Evolutionary conservation across 2,888 invertebrate species (phyloP).

Genomic region (Plebejus anna): DNA sequence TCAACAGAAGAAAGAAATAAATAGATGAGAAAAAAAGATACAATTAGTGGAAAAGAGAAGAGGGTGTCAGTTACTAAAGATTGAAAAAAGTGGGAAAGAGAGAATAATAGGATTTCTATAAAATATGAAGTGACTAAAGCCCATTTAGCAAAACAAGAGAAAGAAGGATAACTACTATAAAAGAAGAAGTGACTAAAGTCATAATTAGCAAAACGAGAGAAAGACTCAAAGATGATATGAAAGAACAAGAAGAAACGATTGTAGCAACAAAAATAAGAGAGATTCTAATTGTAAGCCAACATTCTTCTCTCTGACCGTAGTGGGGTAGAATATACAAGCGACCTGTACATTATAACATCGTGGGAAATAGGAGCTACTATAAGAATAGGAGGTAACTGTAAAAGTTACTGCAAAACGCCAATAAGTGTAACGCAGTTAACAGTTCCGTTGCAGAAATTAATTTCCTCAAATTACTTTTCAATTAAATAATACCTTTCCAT

Average conservation of each 20-base stretch:
- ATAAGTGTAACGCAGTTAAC: background rate
- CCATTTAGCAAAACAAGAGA: too few species aligned
- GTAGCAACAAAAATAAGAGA: background rate
- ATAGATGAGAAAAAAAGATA: too few species aligned
- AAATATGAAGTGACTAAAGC: too few species aligned
- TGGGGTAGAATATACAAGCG: background rate
- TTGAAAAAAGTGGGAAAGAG: too few species aligned
- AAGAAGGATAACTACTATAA: too few species aligned
- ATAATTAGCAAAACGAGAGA: too few species aligned
- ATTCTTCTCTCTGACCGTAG: background rate
- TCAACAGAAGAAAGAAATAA: background rate
- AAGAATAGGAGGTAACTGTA: background rate
- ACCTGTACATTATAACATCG: background rate
- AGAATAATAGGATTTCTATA: too few species aligned
- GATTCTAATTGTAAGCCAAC: background rate
- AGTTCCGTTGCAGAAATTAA: background rate
- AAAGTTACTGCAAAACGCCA: slow-evolving; percentile 4
- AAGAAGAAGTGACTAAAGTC: too few species aligned
- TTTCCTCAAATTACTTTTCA: background rate
- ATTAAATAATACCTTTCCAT: background rate
- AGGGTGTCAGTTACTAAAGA: too few species aligned
- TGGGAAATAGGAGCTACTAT: background rate
- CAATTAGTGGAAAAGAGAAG: too few species aligned
- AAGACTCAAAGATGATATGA: too few species aligned
- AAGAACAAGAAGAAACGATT: too few species aligned